Conservation (phyloP, 2,888 invertebrate species). For the Malacosoma neustria region DNA sequence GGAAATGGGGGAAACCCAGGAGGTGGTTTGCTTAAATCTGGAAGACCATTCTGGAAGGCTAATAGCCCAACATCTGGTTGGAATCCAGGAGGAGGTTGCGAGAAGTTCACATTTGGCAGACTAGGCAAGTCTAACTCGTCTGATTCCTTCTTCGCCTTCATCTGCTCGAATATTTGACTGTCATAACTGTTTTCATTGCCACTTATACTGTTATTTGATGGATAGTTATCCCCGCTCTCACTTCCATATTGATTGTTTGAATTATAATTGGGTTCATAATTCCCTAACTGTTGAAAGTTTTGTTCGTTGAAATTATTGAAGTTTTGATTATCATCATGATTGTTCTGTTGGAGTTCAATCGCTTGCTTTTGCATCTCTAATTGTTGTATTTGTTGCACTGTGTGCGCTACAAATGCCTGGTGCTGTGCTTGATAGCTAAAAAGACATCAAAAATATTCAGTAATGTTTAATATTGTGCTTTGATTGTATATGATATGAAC, state of each 20-base stretch:
- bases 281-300: slow-evolving; percentile 37
- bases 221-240: slow-evolving; percentile 58
- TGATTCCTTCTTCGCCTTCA: slow-evolving; percentile 37
- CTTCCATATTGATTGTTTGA: slow-evolving; percentile 51
- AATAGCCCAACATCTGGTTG: slow-evolving; percentile 36
- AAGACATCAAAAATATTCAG: slow-evolving; percentile 8
- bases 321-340: slow-evolving; percentile 42
- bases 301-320: slow-evolving; percentile 49
- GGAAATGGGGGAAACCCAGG: slow-evolving; percentile 81
- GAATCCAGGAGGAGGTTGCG: slow-evolving; percentile 65
- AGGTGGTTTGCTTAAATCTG: slow-evolving; percentile 91
- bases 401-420: slow-evolving; percentile 94
- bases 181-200: slow-evolving; percentile 70
- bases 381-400: slow-evolving; percentile 90
- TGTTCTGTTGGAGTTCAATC: slow-evolving; percentile 72
- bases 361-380: slow-evolving; percentile 85
- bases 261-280: slow-evolving; percentile 46
- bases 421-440: slow-evolving; percentile 93
- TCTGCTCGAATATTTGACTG: slow-evolving; percentile 60
- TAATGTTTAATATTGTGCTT: not conserved
- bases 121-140: slow-evolving; percentile 47
- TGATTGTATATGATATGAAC: slow-evolving; percentile 13
- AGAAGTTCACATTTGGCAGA: slow-evolving; percentile 62
- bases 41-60: slow-evolving; percentile 78
- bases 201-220: slow-evolving; percentile 59